These are phyloP conservation scores for Sclerodermus sp. DNA, from an alignment of 2,888 invertebrate species.

Conservation along the genomic window DNA sequence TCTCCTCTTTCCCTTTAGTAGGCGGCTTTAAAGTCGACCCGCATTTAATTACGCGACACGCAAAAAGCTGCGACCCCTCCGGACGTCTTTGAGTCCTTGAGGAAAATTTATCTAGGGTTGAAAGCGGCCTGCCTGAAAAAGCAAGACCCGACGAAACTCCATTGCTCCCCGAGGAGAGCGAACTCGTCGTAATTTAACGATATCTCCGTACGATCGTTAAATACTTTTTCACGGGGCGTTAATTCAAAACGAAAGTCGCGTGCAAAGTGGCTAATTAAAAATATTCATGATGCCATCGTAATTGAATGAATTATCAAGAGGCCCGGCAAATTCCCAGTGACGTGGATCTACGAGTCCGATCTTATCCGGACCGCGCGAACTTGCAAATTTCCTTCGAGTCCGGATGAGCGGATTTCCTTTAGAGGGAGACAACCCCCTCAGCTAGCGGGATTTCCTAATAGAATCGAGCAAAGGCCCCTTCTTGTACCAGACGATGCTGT, in stretches of 20 bases:
- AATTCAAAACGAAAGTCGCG: conserved; percentile 10
- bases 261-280: conserved; percentile 11
- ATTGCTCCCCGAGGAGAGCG: conserved; percentile 11
- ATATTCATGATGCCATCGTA: background rate
- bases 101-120: conserved; percentile 26
- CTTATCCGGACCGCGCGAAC: too few relatives aligned
- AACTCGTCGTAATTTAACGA: conserved; percentile 23
- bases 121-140: conserved; percentile 23
- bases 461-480: too few relatives aligned
- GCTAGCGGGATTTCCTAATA: too few relatives aligned
- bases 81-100: conserved; percentile 16
- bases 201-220: conserved; percentile 19
- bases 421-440: too few relatives aligned
- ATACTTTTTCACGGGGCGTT: conserved; percentile 23
- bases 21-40: conserved; percentile 14
- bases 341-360: too few relatives aligned
- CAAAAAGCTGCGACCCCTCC: conserved; percentile 22
- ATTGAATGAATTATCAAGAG: too few relatives aligned
- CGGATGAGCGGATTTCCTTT: too few relatives aligned
- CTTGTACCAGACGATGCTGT: too few relatives aligned
- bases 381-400: too few relatives aligned
- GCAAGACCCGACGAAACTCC: conserved; percentile 15
- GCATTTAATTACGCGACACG: conserved; percentile 25
- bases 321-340: too few relatives aligned
- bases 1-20: too few relatives aligned